These are phyloP conservation scores for Yasuhikotakia modesta DNA, from an alignment of 2,797 vertebrate genomes.

Conservation along the genomic window DNA sequence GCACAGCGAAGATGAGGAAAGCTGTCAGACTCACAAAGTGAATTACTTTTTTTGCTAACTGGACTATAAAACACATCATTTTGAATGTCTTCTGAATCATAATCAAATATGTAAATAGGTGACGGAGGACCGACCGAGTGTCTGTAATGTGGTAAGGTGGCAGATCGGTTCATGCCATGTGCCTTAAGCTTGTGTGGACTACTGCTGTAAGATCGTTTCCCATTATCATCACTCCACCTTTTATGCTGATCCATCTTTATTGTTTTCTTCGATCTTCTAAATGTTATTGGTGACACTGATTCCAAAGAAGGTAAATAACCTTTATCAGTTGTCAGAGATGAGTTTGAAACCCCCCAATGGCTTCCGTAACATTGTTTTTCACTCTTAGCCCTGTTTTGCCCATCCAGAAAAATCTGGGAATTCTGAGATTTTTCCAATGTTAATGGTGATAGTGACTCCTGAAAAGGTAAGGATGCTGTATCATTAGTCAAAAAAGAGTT, in stretches of 20 bases:
- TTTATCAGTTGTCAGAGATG: background rate
- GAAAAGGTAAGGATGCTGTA: background rate
- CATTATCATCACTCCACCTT: slow-evolving; percentile 49
- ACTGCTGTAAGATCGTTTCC: slow-evolving; percentile 53
- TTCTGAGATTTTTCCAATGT: background rate
- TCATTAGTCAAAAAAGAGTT: background rate
- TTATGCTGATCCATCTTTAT: slow-evolving; percentile 29
- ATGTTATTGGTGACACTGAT: background rate
- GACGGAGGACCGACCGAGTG: slow-evolving; percentile 65
- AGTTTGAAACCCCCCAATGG: background rate
- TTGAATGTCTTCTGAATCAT: slow-evolving; percentile 65
- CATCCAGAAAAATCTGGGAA: background rate
- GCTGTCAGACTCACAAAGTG: slow-evolving; percentile 63
- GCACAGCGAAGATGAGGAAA: slow-evolving; percentile 50
- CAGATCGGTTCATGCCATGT: slow-evolving; percentile 45
- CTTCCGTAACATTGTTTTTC: slow-evolving; percentile 14
- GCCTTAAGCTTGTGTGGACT: slow-evolving; percentile 46
- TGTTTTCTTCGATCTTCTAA: background rate
- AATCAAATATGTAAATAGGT: slow-evolving; percentile 69
- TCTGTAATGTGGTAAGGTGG: slow-evolving; percentile 55
- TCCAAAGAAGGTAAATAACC: background rate
- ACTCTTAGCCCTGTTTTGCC: slow-evolving; percentile 39
- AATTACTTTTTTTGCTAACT: slow-evolving; percentile 62
- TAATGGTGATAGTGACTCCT: background rate
- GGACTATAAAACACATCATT: slow-evolving; percentile 75